A percentile compares a stretch with the other conserved stretches of the same genome.
phyloP scores from a whole-genome alignment of 2,888 invertebrate species.

The Norana najaformis region DNA sequence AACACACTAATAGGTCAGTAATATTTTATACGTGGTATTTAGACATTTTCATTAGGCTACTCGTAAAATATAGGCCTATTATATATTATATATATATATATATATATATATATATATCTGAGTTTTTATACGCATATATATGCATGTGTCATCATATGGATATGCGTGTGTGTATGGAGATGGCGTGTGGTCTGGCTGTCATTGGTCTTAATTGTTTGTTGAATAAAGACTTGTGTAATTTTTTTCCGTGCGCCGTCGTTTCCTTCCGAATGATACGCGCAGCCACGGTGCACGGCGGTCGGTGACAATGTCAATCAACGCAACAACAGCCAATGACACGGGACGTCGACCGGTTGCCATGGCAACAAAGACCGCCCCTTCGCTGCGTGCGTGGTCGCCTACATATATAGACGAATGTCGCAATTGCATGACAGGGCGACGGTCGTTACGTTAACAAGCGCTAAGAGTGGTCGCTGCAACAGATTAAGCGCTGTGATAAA shows the following conservation, averaged over 20 bases:
- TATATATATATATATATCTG: no score
- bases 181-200: background rate
- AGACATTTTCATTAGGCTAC: no score
- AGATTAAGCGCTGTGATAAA: background rate
- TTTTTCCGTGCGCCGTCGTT: background rate
- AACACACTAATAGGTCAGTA: no score
- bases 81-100: no score
- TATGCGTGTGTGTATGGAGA: background rate
- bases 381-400: background rate
- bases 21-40: no score
- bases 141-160: background rate
- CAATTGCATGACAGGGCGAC: background rate
- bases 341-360: background rate
- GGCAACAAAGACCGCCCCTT: background rate
- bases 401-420: background rate
- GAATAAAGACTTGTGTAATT: background rate
- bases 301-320: constrained; percentile 8
- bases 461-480: background rate
- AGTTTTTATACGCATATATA: no score
- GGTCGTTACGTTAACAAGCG: constrained; percentile 1
- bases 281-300: background rate
- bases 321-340: background rate
- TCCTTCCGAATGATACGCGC: background rate
- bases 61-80: no score
- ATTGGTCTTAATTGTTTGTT: background rate